Conservation (phyloP, 2,797 vertebrate genomes). For the Anabas testudineus region DNA sequence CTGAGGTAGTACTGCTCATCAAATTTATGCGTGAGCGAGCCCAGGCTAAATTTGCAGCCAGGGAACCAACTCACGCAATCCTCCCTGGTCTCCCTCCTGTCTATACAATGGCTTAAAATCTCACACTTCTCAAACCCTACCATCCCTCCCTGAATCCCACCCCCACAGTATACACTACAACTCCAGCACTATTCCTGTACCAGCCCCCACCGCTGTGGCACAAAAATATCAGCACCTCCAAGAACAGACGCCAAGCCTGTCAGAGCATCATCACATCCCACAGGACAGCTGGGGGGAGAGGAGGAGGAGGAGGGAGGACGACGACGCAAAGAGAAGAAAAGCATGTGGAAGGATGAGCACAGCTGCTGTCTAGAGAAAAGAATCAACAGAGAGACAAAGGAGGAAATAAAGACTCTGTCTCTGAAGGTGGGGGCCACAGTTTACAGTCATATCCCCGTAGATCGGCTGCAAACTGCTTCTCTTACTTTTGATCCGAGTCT, state of each 20-base stretch:
- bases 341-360: slow-evolving; percentile 61
- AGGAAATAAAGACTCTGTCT: slow-evolving; percentile 28
- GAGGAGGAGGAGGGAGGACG: slow-evolving; percentile 14
- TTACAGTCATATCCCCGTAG: slow-evolving; percentile 39
- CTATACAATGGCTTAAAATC: slow-evolving; percentile 73
- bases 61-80: slow-evolving; percentile 79
- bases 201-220: slow-evolving; percentile 73
- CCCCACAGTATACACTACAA: slow-evolving; percentile 83
- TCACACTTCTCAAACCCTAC: slow-evolving; percentile 66
- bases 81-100: slow-evolving; percentile 72
- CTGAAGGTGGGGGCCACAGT: slow-evolving; percentile 24
- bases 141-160: slow-evolving; percentile 72
- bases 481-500: slow-evolving; percentile 14
- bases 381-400: slow-evolving; percentile 53
- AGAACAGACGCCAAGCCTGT: slow-evolving; percentile 82
- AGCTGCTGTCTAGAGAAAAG: slow-evolving; percentile 44
- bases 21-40: slow-evolving; percentile 79
- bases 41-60: slow-evolving; percentile 83
- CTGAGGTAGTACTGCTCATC: slow-evolving; percentile 80
- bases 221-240: slow-evolving; percentile 82
- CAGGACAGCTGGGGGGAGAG: slow-evolving; percentile 69
- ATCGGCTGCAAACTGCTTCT: slow-evolving; percentile 50
- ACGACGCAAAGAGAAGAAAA: slow-evolving; percentile 24
- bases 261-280: slow-evolving; percentile 81
- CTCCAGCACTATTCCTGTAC: slow-evolving; percentile 81